Evolutionary conservation across 2,797 vertebrate species (phyloP).

Genomic region (Microcaecilia unicolor): DNA sequence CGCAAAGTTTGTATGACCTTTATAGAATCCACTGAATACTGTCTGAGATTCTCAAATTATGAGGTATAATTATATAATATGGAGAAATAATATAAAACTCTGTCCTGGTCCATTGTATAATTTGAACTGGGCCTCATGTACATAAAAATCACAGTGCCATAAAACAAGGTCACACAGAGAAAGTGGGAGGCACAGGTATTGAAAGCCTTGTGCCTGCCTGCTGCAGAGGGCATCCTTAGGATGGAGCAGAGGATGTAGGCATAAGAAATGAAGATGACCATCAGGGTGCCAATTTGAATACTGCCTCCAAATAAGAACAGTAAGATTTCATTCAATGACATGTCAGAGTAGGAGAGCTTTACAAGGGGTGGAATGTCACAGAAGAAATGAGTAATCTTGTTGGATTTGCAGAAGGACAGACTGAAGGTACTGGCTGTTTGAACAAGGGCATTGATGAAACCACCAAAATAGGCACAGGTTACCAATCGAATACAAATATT

Average conservation of each 20-base stretch:
- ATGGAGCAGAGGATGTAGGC: neutral
- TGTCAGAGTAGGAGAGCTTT: neutral
- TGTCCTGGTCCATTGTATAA: neutral
- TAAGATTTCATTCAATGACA: neutral
- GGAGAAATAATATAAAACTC: too few species aligned
- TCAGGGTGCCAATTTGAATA: neutral
- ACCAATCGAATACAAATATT: neutral
- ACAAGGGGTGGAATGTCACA: neutral
- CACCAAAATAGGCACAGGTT: neutral
- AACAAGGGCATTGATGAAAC: neutral
- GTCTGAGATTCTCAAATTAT: too few species aligned
- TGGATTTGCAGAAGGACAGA: neutral
- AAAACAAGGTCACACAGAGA: constrained; percentile 3
- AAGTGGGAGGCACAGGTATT: constrained; percentile 2
- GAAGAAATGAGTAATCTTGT: neutral
- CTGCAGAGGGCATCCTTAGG: neutral
- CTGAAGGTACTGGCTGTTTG: neutral
- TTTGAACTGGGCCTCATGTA: neutral
- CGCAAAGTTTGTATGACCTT: too few species aligned
- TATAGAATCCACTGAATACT: too few species aligned
- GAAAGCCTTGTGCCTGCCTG: constrained; percentile 1
- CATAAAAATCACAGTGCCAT: constrained; percentile 3
- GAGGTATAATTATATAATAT: too few species aligned
- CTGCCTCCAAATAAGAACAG: neutral
- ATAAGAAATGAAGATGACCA: neutral